These are phyloP conservation scores for human (Homo sapiens) DNA, from an alignment of 2,113 vertebrate genomes.

Conservation along the genomic window GRCh38 chr3:125308501-125309000, in stretches of 20 bases:
- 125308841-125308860: neutral
- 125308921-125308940: neutral
- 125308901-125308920: slow-evolving; percentile 29
- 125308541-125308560: neutral
- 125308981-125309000: slow-evolving; percentile 1
- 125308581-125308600: neutral
- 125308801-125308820: slow-evolving; percentile 8
- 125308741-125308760: neutral
- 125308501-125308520: neutral
- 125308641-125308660: neutral
- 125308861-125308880: neutral
- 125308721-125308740: slow-evolving; percentile 23
- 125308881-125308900: neutral
- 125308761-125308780: neutral
- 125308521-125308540: neutral
- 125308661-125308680: neutral
- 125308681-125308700: neutral
- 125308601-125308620: neutral
- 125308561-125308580: slow-evolving; percentile 10
- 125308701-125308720: neutral
- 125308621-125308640: neutral
- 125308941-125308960: slow-evolving; percentile 5
- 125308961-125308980: neutral
- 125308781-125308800: neutral
- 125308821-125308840: neutral